Evolutionary conservation across 2,888 invertebrate genomes (phyloP).

Genomic region (Drosophila mayaguana): DNA sequence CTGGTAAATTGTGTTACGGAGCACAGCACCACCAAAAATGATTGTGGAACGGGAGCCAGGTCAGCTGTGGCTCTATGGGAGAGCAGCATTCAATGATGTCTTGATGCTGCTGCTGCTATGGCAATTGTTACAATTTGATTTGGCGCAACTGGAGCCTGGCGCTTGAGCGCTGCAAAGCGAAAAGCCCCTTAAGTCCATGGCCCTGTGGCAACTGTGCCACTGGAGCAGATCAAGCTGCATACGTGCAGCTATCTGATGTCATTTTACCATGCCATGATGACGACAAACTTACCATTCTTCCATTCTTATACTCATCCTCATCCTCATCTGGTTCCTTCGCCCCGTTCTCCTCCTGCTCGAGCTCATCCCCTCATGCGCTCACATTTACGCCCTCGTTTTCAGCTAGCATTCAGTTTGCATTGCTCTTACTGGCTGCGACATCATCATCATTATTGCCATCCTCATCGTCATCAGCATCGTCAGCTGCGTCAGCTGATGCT

Average conservation of each 20-base stretch:
- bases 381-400: slow-evolving; percentile 44
- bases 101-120: slow-evolving; percentile 46
- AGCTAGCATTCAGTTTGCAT: slow-evolving; percentile 34
- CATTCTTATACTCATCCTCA: background rate
- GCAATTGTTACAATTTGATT: slow-evolving; percentile 69
- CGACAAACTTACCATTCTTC: slow-evolving; percentile 20
- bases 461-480: slow-evolving; percentile 4
- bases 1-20: slow-evolving; percentile 46
- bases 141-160: slow-evolving; percentile 56
- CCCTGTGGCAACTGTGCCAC: slow-evolving; percentile 9
- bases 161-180: slow-evolving; percentile 26
- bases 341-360: background rate
- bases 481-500: slow-evolving; percentile 24
- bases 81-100: slow-evolving; percentile 19
- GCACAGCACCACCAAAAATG: slow-evolving; percentile 46
- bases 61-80: slow-evolving; percentile 46
- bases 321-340: background rate
- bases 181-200: slow-evolving; percentile 20
- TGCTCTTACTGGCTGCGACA: slow-evolving; percentile 24
- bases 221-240: slow-evolving; percentile 28
- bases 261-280: slow-evolving; percentile 41
- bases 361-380: slow-evolving; percentile 7
- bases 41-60: slow-evolving; percentile 50
- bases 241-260: slow-evolving; percentile 61
- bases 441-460: slow-evolving; percentile 19